Percentiles rank a stretch among this genome's conserved stretches.
Evolutionary conservation across 2,797 vertebrate species (phyloP).

Genomic region (Lerista edwardsae): DNA sequence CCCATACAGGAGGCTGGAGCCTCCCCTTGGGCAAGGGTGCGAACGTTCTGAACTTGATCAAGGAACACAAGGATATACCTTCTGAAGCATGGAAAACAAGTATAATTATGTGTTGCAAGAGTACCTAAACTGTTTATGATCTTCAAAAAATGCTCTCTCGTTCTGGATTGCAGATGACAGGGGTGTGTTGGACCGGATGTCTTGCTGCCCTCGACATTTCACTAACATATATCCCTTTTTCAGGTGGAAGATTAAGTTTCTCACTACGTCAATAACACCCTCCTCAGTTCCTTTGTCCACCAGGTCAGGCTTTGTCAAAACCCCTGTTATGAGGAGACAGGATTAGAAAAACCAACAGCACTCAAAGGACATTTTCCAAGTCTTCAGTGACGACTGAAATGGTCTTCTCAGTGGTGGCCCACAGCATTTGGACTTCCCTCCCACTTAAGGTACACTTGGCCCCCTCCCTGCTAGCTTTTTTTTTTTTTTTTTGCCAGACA

Average conservation of each 20-base stretch:
- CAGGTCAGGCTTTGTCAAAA: constrained; percentile 92
- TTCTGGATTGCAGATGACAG: constrained; percentile 78
- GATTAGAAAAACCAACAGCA: accelerated
- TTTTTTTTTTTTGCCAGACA: too few relatives aligned
- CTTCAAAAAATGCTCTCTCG: constrained; percentile 84
- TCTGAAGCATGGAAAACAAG: neutral
- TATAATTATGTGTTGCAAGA: neutral
- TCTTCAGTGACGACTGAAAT: too few relatives aligned
- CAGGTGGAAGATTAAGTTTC: constrained; percentile 81
- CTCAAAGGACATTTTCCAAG: neutral
- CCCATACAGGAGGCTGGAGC: too few relatives aligned
- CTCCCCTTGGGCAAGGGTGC: too few relatives aligned
- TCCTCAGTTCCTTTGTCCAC: constrained; percentile 87
- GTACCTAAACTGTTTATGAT: constrained; percentile 81
- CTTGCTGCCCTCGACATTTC: constrained; percentile 88
- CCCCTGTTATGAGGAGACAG: constrained; percentile 73
- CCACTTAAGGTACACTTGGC: too few relatives aligned
- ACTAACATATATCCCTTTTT: constrained; percentile 93
- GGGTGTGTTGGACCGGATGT: constrained; percentile 79
- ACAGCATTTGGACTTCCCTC: too few relatives aligned
- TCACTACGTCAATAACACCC: constrained; percentile 77
- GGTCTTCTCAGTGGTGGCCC: too few relatives aligned
- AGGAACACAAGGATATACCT: neutral
- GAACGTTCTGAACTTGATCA: too few relatives aligned
- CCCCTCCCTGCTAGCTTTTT: too few relatives aligned